A percentile compares a stretch with the other conserved stretches of the same genome.
Conservation (phyloP, 2,797 vertebrate species). For the Numenius phaeopus region DNA sequence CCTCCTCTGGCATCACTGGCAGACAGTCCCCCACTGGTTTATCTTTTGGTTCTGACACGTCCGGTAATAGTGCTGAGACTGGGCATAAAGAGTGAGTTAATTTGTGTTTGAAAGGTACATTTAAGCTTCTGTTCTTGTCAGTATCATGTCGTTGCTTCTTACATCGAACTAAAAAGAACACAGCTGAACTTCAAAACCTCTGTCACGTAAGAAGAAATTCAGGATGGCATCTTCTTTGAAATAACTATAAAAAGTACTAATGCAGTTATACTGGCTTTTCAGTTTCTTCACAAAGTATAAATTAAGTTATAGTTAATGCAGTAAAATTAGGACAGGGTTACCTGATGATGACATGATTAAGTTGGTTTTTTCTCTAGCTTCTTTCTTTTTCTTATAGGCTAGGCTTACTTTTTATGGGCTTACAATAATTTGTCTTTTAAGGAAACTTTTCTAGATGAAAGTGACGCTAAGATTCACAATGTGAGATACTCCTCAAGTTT, state of each 20-base stretch:
- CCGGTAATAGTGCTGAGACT: constrained; percentile 88
- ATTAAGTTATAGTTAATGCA: neutral
- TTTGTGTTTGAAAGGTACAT: neutral
- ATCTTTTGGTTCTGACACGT: constrained; percentile 90
- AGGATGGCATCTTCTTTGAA: neutral
- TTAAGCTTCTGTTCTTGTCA: neutral
- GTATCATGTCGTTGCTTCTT: neutral
- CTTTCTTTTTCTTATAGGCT: neutral
- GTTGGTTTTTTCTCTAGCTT: neutral
- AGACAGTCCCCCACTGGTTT: constrained; percentile 91
- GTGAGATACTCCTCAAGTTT: neutral
- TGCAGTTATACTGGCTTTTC: neutral
- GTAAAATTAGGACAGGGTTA: neutral
- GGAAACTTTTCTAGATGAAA: neutral
- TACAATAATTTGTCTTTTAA: neutral
- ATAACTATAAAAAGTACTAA: neutral
- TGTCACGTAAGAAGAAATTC: neutral
- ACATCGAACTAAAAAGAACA: neutral
- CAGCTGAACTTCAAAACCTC: neutral
- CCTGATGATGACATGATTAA: neutral
- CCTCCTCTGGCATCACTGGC: constrained; percentile 86
- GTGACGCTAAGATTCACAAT: neutral
- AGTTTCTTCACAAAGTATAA: neutral
- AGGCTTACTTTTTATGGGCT: neutral
- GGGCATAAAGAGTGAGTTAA: constrained; percentile 89